Evolutionary conservation across 2,888 invertebrate genomes (phyloP), one percentile per base, ranked within the genome.

Genomic region (Drosophila siamana): DNA sequence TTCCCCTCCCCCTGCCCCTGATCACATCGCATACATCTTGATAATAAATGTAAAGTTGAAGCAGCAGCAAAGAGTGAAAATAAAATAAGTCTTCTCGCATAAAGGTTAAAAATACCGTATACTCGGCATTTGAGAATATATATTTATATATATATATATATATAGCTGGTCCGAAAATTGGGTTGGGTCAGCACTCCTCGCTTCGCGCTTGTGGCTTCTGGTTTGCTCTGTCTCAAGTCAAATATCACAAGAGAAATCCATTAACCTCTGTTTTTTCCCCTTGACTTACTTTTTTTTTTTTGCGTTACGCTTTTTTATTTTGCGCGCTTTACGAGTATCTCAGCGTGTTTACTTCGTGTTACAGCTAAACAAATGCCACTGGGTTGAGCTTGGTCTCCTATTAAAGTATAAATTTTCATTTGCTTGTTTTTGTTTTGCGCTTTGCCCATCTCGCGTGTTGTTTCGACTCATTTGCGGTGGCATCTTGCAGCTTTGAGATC

Each of bases 221-320:
- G n/a, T n/a, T 57, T 5, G 15, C 41, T 9, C 22, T 60, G 65
- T 57, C 76, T 72, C 62, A 73, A 77, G 77, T 73, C 84, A 78
- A 81, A 86, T 75, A 89, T 62, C 89, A 88, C 87, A 89, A 88
- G 80, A 78, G 67, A 89, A 88, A 84, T 88, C 80, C 89, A 89
- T 88, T 89, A 88, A 88, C 84, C 77, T 88, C 69, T 48, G 72
- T 56, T 62, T 56, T 77, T 83, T 72, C 60, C 61, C 68, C 72
- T 74, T 72, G 67, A 68, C 62, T 77, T 56, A 71, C 48, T 70
- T 70, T 70, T 28, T 28, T 51, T 70, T 70, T 70, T 28, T 28
- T 28, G 8, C 28, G 9, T 28, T 33, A 33, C 33, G n/a, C 24
- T 48, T 55, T 44, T 67, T 71, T 68, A 22, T 50, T 55, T 54